Evolutionary conservation across 2,888 invertebrate species (phyloP).

Genomic region (Tridacna crocea): DNA sequence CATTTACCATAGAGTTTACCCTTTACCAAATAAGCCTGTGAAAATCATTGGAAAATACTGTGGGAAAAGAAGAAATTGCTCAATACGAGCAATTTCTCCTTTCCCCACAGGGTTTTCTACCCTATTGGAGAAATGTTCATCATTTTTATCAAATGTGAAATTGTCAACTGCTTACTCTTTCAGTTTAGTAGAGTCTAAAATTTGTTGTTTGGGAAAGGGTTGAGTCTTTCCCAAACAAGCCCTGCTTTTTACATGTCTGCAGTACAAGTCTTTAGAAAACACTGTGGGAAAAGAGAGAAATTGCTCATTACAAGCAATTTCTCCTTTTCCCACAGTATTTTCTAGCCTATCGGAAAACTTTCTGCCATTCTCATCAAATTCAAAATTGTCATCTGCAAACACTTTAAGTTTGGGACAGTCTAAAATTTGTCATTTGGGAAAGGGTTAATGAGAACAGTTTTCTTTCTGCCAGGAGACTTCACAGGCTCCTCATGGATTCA

Average conservation of each 20-base stretch:
- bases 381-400: too few species aligned
- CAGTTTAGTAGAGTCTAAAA: not conserved
- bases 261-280: too few species aligned
- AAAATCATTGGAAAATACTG: not conserved
- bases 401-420: too few species aligned
- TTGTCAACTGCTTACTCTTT: not conserved
- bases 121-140: not conserved
- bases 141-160: not conserved
- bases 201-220: not conserved
- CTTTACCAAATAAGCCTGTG: not conserved
- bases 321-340: too few species aligned
- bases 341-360: too few species aligned
- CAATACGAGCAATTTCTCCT: slow-evolving; percentile 14
- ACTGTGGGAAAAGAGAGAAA: too few species aligned
- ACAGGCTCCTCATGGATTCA: not conserved
- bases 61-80: slow-evolving; percentile 13
- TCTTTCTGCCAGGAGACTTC: too few species aligned
- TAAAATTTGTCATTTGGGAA: too few species aligned
- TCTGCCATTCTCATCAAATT: too few species aligned
- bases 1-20: too few species aligned
- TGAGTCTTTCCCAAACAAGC: not conserved
- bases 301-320: too few species aligned
- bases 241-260: not conserved
- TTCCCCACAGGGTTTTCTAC: slow-evolving; percentile 12
- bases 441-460: too few species aligned